These are phyloP conservation scores for Apodemus agrarius DNA, from an alignment of 2,797 vertebrate species.

Conservation along the genomic window DNA sequence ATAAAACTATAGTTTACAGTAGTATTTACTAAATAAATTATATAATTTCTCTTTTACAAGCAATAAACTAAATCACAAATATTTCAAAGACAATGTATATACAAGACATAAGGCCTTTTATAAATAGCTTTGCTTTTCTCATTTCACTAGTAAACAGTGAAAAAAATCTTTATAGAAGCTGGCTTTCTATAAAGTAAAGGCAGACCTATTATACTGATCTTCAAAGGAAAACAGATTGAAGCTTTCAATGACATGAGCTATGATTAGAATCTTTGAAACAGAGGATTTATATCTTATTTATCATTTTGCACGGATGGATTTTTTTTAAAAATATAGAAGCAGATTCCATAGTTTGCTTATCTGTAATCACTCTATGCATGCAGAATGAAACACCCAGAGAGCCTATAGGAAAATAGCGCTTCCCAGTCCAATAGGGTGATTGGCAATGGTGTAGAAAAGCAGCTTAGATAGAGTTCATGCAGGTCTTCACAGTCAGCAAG, in stretches of 20 bases:
- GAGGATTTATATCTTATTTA: slow-evolving; percentile 83
- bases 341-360: slow-evolving; percentile 82
- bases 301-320: slow-evolving; percentile 79
- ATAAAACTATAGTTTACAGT: slow-evolving; percentile 90
- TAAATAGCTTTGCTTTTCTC: slow-evolving; percentile 87
- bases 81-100: slow-evolving; percentile 88
- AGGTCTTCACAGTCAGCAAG: slow-evolving; percentile 87
- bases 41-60: slow-evolving; percentile 89
- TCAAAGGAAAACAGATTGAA: slow-evolving; percentile 80
- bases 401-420: slow-evolving; percentile 83
- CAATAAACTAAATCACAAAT: slow-evolving; percentile 90
- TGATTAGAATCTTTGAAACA: slow-evolving; percentile 82
- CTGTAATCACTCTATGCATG: slow-evolving; percentile 85
- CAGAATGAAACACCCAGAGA: slow-evolving; percentile 82
- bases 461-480: slow-evolving; percentile 79
- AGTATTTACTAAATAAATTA: slow-evolving; percentile 92
- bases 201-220: slow-evolving; percentile 80
- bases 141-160: slow-evolving; percentile 86
- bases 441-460: slow-evolving; percentile 81
- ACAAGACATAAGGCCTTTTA: slow-evolving; percentile 89
- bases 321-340: slow-evolving; percentile 81
- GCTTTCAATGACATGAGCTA: slow-evolving; percentile 75
- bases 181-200: slow-evolving; percentile 83
- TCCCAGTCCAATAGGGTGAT: slow-evolving; percentile 81
- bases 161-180: slow-evolving; percentile 86